Evolutionary conservation across 2,888 invertebrate species (phyloP).

Genomic region (Trilocha varians): DNA sequence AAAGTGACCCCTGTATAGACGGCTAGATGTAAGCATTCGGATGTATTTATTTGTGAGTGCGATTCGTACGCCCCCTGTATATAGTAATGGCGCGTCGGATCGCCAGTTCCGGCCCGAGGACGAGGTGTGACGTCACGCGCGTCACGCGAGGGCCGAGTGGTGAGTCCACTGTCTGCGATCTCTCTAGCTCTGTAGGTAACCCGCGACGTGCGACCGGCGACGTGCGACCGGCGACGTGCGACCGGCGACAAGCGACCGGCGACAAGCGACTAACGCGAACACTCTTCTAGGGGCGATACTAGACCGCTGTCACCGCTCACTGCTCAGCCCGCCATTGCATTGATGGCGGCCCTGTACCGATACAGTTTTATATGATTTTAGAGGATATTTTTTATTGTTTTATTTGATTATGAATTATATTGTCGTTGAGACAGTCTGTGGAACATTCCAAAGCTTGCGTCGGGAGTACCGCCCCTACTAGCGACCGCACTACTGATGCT

Average conservation of each 20-base stretch:
- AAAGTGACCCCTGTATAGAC: constrained; percentile 70
- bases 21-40: constrained; percentile 65
- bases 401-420: constrained; percentile 1
- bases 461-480: constrained; percentile 30
- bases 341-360: not conserved
- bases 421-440: constrained; percentile 6
- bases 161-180: constrained; percentile 62
- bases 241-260: not conserved
- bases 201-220: constrained; percentile 35
- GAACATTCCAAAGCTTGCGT: not conserved
- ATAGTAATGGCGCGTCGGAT: constrained; percentile 57
- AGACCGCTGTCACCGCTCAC: not conserved
- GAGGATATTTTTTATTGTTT: too few species aligned
- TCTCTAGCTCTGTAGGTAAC: too few species aligned
- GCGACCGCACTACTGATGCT: constrained; percentile 43
- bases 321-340: not conserved
- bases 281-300: not conserved
- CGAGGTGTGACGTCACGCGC: constrained; percentile 26
- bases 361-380: too few species aligned
- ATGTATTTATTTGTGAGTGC: constrained; percentile 66
- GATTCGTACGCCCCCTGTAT: constrained; percentile 60
- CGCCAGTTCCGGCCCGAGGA: constrained; percentile 40
- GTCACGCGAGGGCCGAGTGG: constrained; percentile 49
- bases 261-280: not conserved
- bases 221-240: constrained; percentile 2